Base-by-base conservation (phyloP, 2,797 vertebrate genomes). In the Phrynocephalus forsythii region DNA sequence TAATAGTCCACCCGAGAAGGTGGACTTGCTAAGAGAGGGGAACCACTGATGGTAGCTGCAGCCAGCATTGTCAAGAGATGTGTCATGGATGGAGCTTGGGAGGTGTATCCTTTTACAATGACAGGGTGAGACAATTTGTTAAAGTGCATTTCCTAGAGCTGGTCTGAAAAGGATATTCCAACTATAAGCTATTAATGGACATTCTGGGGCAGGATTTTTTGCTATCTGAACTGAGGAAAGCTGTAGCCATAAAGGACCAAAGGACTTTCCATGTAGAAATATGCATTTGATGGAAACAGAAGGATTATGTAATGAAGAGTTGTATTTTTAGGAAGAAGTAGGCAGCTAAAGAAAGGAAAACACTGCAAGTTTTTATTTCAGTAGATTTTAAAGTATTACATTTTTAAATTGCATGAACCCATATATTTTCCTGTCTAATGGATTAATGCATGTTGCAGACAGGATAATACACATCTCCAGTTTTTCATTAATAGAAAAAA, bases 401-500 rank as follows among this genome's bases (percentile, higher is more conserved):
- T 11, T 60, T 82, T 87, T 87, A 80, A 90, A 80, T 50, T 82
- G 87, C n/a, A 33, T 68, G 56, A 72, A 75, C 11, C 68, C 44
- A 67, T 79, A 79, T 18, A 82, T 73, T 90, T 38, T 78, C 50
- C n/a, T 85, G 28, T 67, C 73, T 82, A 11, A 28, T 78, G 15
- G 60, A 63, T 63, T 63, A 63, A 16, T 63, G 15, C 60, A 63
- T 20, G 15, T 18, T 20, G 18, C 20, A 63, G 60, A 63, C 10
- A 63, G 18, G 60, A 63, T 63, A 63, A 63, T 63, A 63, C 20
- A 63, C 20, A 18, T 63, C 18, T 20, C 4, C 60, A 18, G 60
- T 63, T 63, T 63, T 63, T 63, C 48, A 84, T 86, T 80, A 88
- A 86, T 44, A 71, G 63, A 44, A 79, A 76, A 91, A 79, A 76